phyloP scores from a whole-genome alignment of 2,888 invertebrate species.

The Drosophila paranaensis region DNA sequence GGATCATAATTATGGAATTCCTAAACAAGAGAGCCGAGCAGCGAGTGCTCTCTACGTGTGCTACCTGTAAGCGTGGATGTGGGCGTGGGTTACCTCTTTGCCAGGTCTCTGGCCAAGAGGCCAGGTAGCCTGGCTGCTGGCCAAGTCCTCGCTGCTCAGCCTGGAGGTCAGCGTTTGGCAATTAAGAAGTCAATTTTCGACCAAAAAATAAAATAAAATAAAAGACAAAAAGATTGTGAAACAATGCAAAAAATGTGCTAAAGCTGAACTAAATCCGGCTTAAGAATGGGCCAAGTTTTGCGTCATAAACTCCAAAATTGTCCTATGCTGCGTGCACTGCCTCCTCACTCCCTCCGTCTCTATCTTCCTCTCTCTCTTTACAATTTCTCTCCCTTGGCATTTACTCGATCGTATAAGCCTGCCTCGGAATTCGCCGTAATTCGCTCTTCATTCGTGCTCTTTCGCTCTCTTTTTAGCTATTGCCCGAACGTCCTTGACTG shows the following conservation, averaged over 20 bases:
- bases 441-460: not conserved
- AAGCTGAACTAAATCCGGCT: conserved; percentile 79
- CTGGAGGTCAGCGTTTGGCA: conserved; percentile 53
- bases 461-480: not conserved
- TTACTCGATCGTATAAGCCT: conserved; percentile 29
- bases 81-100: conserved; percentile 71
- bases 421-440: conserved; percentile 64
- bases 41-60: conserved; percentile 9
- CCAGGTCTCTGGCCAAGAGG: conserved; percentile 18
- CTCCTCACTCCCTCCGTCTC: not conserved
- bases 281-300: conserved; percentile 62
- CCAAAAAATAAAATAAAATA: conserved; percentile 45
- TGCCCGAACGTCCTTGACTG: conserved; percentile 54
- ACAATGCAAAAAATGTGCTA: conserved; percentile 73
- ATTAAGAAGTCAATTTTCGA: conserved; percentile 81
- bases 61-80: conserved; percentile 78
- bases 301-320: conserved; percentile 67
- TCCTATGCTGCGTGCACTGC: not conserved
- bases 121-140: conserved; percentile 21
- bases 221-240: conserved; percentile 55
- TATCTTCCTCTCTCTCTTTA: not conserved
- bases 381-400: conserved; percentile 23
- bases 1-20: conserved; percentile 82
- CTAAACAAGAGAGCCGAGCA: conserved; percentile 66
- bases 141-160: conserved; percentile 6